Base-by-base conservation (phyloP, 1,140 invertebrate genomes). In the Coptotermes formosanus region DNA sequence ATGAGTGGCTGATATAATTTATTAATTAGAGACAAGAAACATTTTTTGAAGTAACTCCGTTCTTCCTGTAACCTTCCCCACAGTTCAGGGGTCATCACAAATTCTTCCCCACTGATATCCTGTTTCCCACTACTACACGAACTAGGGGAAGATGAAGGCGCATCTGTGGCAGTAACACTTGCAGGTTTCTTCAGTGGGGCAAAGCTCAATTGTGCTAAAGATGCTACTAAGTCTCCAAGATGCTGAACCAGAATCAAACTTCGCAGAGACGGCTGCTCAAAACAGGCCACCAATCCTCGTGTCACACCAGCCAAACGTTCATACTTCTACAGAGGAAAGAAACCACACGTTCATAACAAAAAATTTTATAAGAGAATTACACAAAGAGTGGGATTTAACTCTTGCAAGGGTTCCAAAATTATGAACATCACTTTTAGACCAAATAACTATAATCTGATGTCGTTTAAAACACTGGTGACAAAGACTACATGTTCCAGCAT, bases 171-270 rank as follows among this genome's bases (percentile, higher is more conserved):
- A 38, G 38, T 9, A 69, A 19, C 30, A 81, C n/a, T 21, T 30
- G 64, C 87, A 45, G 94, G 94, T 90, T 94, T 94, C 84, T 91
- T 93, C 44, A 95, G 88, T 85, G 94, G 94, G 43, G 93, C 94
- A 91, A 93, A 93, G 45, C 93, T 92, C 85, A 96, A 90, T 90
- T 96, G 95, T 88, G 95, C 93, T n/a, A 96, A 89, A 16, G 93
- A 92, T 87, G 93, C 93, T 82, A 97, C 90, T 87, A 96, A 64
- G 86, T 92, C 90, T 83, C 90, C 90, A 25, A 93, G 83, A 89
- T 91, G 89, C 85, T 91, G 89, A 30, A 89, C 86, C 48, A 93
- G 52, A 38, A 93, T 88, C 11, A 91, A 87, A 82, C 90, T 89
- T 82, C 90, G 89, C 75, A 93, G 87, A 19, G 89, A 88, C 85